Evolutionary conservation across 2,888 invertebrate species (phyloP).

Genomic region (Polydrusus pterygomalis): DNA sequence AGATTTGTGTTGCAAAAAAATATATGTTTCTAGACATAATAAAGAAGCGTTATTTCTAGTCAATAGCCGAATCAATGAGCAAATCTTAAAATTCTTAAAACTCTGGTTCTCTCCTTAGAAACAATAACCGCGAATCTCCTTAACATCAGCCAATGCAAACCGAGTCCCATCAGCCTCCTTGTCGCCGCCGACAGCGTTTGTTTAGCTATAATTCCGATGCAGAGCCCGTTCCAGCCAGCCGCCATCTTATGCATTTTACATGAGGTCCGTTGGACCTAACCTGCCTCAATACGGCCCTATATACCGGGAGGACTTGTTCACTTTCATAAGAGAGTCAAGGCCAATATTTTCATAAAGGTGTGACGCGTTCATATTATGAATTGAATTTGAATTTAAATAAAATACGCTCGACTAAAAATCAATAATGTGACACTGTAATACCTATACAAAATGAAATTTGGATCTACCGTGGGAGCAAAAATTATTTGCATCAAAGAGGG

Average conservation of each 20-base stretch:
- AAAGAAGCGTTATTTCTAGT: no score
- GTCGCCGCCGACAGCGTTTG: slow-evolving; percentile 64
- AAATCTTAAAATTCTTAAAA: background rate
- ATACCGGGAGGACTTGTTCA: slow-evolving; percentile 58
- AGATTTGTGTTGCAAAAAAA: no score
- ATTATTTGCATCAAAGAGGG: no score
- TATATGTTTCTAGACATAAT: no score
- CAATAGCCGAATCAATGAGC: no score
- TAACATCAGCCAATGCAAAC: slow-evolving; percentile 1
- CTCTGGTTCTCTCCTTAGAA: background rate
- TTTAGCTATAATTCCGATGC: slow-evolving; percentile 73
- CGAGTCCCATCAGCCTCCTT: slow-evolving; percentile 16
- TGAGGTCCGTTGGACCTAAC: slow-evolving; percentile 74
- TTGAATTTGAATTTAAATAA: no score
- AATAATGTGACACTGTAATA: no score
- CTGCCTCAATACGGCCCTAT: slow-evolving; percentile 72
- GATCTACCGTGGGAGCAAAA: no score
- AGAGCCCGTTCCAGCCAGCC: slow-evolving; percentile 69
- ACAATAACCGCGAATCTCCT: slow-evolving; percentile 33
- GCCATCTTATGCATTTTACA: slow-evolving; percentile 81
- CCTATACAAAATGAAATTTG: no score
- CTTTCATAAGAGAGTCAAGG: slow-evolving; percentile 57
- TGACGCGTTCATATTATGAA: no score
- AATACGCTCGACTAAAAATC: no score
- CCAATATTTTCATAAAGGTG: slow-evolving; percentile 47